Percentiles rank a stretch among this genome's conserved stretches.
Conservation (phyloP, 2,888 invertebrate genomes). For the Chydorus sphaericus region DNA sequence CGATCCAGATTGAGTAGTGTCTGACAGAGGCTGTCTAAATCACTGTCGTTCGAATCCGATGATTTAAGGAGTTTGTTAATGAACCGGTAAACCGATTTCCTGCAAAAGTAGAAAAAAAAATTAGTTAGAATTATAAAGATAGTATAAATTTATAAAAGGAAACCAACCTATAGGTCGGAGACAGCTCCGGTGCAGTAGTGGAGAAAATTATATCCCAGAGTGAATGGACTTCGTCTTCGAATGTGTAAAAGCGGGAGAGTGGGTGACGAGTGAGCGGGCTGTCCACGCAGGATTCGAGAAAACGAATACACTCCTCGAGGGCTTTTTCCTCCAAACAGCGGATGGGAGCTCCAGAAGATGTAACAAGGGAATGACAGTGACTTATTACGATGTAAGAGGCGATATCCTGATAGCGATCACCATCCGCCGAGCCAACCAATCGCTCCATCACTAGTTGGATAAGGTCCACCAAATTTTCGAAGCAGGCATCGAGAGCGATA, state of each 20-base stretch:
- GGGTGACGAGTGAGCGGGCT: slow-evolving; percentile 66
- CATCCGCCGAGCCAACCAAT: slow-evolving; percentile 44
- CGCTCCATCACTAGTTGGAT: slow-evolving; percentile 37
- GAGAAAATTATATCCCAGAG: slow-evolving; percentile 42
- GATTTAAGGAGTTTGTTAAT: slow-evolving; percentile 44
- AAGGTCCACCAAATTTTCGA: slow-evolving; percentile 53
- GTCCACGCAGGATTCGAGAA: slow-evolving; percentile 73
- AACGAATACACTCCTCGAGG: slow-evolving; percentile 53
- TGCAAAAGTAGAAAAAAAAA: slow-evolving; percentile 22
- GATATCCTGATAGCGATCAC: slow-evolving; percentile 47
- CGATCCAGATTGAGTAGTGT: slow-evolving; percentile 3
- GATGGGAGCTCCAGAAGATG: slow-evolving; percentile 28
- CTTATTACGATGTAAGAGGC: slow-evolving; percentile 47
- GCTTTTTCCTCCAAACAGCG: slow-evolving; percentile 44
- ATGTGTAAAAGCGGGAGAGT: slow-evolving; percentile 60
- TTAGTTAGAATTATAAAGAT: neutral
- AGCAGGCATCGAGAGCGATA: slow-evolving; percentile 56
- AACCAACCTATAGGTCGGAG: slow-evolving; percentile 20
- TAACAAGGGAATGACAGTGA: slow-evolving; percentile 50
- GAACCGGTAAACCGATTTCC: slow-evolving; percentile 49
- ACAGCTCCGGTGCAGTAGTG: slow-evolving; percentile 40
- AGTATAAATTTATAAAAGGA: neutral
- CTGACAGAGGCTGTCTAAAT: slow-evolving; percentile 6
- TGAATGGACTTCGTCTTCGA: slow-evolving; percentile 28
- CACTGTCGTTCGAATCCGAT: slow-evolving; percentile 4